Percentiles rank a stretch among this genome's conserved stretches.
These are phyloP conservation scores for Balearica regulorum DNA, from an alignment of 2,797 vertebrate genomes.

Conservation along the genomic window DNA sequence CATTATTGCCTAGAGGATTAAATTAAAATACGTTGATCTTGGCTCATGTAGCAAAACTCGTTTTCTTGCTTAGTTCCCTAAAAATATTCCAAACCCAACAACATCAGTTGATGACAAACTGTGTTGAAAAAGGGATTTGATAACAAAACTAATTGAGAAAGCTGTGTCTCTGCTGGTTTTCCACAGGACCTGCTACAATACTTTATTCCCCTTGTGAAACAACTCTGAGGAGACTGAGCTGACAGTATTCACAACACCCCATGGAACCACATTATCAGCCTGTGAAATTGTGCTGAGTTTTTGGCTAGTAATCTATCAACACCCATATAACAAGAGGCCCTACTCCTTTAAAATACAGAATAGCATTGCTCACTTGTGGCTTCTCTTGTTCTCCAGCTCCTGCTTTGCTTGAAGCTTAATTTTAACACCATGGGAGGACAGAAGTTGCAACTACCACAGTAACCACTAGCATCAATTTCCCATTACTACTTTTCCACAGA, in stretches of 20 bases:
- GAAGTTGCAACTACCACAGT: background rate
- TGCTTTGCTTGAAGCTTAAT: background rate
- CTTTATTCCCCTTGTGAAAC: background rate
- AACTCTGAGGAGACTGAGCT: background rate
- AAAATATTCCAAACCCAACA: background rate
- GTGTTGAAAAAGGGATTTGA: background rate
- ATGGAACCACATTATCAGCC: background rate
- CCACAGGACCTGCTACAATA: background rate
- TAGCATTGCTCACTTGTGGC: background rate
- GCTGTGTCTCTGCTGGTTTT: background rate
- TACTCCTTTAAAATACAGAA: background rate
- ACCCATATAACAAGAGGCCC: background rate
- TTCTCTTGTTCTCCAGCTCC: background rate
- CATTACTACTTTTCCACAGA: background rate
- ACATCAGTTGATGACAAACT: background rate
- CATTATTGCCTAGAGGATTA: background rate
- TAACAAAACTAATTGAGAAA: background rate
- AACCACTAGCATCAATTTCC: background rate
- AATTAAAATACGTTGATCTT: background rate
- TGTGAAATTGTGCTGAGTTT: background rate
- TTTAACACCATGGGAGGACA: background rate
- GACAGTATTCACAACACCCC: background rate
- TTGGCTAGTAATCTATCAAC: background rate
- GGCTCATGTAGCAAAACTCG: background rate
- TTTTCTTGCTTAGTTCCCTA: background rate